These are phyloP conservation scores for Wiebesia pumilae DNA, from an alignment of 1,140 invertebrate species.

Conservation along the genomic window DNA sequence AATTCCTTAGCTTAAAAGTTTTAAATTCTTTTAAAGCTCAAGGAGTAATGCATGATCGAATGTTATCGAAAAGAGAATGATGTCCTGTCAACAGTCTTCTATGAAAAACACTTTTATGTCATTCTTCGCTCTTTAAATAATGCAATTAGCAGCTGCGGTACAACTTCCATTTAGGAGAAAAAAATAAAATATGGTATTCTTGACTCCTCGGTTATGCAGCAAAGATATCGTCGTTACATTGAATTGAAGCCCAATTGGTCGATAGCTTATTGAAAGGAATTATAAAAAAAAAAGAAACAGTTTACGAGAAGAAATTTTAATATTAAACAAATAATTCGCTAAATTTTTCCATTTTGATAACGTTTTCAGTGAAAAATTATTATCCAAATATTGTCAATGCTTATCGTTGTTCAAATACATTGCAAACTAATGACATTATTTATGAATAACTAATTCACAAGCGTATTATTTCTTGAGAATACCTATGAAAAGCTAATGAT, in stretches of 20 bases:
- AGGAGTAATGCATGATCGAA: neutral
- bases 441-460: no score
- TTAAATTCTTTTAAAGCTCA: neutral
- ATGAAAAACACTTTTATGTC: neutral
- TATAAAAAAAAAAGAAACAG: no score
- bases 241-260: neutral
- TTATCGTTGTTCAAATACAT: no score
- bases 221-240: neutral
- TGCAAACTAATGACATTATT: no score
- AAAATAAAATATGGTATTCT: neutral
- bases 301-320: no score
- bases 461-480: no score
- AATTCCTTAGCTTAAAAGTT: neutral
- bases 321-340: no score
- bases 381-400: no score
- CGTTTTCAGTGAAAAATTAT: no score
- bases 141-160: neutral
- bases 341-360: no score
- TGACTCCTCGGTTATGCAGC: neutral
- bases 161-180: neutral
- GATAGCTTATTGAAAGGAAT: no score
- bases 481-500: no score
- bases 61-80: neutral
- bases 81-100: neutral
- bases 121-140: neutral